Base-by-base conservation (phyloP, 2,797 vertebrate species). In the Aphelocoma californica region DNA sequence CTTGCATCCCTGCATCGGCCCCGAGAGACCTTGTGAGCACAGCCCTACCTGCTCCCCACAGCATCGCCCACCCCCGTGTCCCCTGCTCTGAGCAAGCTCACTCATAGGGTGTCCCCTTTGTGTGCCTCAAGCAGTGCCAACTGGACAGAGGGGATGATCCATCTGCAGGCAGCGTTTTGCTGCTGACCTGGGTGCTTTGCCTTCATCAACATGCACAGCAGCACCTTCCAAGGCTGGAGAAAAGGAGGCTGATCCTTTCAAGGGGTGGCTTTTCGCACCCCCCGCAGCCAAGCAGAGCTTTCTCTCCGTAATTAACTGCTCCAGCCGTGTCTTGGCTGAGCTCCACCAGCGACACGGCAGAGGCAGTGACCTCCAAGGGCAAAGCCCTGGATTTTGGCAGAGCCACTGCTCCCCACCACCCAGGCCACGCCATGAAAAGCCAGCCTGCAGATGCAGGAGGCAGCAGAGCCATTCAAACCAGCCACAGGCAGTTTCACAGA, bases 401-500 rank as follows among this genome's bases (percentile, higher is more conserved):
- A 92, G 66, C 84, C 21, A 7, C 16, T 5, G 32, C 70, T 95
- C 42, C 21, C 7, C n/a, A 87, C 72, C 53, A 42, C 61, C 78
- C 51, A 24, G 54, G 54, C 80, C 83, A 4, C 24, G 3, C 38
- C 78, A 7, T 4, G 58, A 50, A 88, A 47, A 84, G 15, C 60
- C 79, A 34, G 60, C 32, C 51, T 3, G 56, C 38, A 24, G 84
- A n/a, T 47, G 38, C 10, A 10, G 81, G 74, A 90, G 58, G 67
- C 57, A 28, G 87, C 87, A 26, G 88, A 66, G 85, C 87, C 54
- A 50, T 93, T 94, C 96, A 60, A 83, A 94, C 93, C 96, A 95
- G 95, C 89, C 92, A 45, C 28, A 25, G 96, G 90, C 89, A 95
- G 89, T 92, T 96, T 90, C 93, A 86, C 91, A 86, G 83, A 81